Evolutionary conservation across 35 echinoderm and acorn worm species (phyloP).

Genomic region (Lytechinus variegatus): DNA sequence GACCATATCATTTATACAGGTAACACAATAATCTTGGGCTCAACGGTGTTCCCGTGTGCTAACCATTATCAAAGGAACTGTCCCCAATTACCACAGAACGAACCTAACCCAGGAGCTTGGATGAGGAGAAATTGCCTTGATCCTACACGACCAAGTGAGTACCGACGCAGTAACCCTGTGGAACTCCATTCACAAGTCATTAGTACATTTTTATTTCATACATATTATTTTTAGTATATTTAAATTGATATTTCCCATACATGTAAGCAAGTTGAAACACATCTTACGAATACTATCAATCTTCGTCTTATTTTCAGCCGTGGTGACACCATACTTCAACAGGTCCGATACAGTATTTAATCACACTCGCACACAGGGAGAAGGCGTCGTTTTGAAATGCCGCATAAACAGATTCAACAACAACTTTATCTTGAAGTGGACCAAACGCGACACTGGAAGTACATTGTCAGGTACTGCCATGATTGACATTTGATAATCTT

Average conservation of each 20-base stretch:
- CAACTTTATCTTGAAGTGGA: neutral
- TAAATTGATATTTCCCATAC: too few relatives aligned
- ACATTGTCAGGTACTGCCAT: neutral
- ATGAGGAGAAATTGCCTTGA: slow-evolving; percentile 3
- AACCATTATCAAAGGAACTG: neutral
- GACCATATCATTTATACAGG: neutral
- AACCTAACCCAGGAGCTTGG: neutral
- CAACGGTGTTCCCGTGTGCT: neutral
- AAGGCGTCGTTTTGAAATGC: neutral
- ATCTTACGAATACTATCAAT: too few relatives aligned
- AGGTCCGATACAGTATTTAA: neutral
- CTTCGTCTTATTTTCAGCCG: neutral
- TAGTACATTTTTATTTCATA: too few relatives aligned
- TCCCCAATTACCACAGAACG: neutral
- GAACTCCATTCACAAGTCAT: too few relatives aligned
- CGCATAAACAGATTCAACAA: neutral
- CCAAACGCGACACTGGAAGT: neutral
- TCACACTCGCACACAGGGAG: neutral
- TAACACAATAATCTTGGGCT: neutral
- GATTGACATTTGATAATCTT: too few relatives aligned
- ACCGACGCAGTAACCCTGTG: neutral
- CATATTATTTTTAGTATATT: too few relatives aligned
- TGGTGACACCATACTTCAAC: neutral
- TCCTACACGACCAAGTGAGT: neutral
- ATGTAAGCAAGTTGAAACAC: too few relatives aligned